Evolutionary conservation across 2,797 vertebrate genomes (phyloP), one percentile per base, ranked within the genome.

Genomic region (Sciurus vulgaris): DNA sequence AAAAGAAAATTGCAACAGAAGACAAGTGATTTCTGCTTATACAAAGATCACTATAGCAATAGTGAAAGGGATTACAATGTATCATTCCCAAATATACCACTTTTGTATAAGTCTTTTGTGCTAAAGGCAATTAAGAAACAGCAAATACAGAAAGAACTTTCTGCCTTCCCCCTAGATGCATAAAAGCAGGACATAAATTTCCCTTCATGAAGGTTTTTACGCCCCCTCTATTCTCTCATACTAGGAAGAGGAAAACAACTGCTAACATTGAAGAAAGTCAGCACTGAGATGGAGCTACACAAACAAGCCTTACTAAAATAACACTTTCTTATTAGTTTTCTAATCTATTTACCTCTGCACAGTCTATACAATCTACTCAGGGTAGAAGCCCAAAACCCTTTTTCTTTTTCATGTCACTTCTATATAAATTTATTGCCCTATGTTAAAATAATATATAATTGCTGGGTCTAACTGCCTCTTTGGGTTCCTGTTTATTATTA

Each of bases 1-100:
- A 92, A 96, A 95, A 92, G 74, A 92, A 79, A 83, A 54, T 86
- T 1, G 17, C 67, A n/a, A 30, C 41, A 82, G 26, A 59, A 63
- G 74, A 73, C 15, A 87, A 70, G 41, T 63, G 6, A 33, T 38
- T 54, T 92, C 56, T 87, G 11, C 59, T 72, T 74, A 28, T 49
- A 30, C 4, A 84, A 41, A 84, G 73, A 74, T 6, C 9, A 9
- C 41, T 12, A 8, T 72, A n/a, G 17, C 83, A 41, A 78, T 24
- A 54, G 38, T 15, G 3, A 72, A 86, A 13, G 49, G 0, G 14
- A 67, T 33, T 7, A 69, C 49, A 92, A 86, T 13, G 20, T 35
- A 7, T 18, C 33, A 49, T 15, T 20, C 17, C 8, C 10, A 72
- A 51, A 83, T 13, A 61, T 38, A 7, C 74, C 35, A 41, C 22